A percentile compares a stretch with the other conserved stretches of the same genome.
phyloP scores from a whole-genome alignment of 2,888 invertebrate species.

The Notodonta dromedarius region DNA sequence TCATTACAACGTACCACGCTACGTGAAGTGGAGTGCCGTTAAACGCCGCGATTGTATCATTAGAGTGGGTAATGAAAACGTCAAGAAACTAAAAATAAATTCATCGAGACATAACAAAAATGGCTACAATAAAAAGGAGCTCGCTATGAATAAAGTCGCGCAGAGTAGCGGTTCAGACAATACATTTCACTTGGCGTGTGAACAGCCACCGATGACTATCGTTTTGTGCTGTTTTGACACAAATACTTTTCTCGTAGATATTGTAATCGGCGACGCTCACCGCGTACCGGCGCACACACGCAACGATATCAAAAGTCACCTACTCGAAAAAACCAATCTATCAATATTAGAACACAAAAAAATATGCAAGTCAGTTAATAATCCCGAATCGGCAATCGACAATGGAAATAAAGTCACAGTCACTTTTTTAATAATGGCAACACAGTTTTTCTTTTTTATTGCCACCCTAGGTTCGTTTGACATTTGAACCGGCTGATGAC shows the following conservation, averaged over 20 bases:
- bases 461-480: constrained; percentile 83
- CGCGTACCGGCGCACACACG: constrained; percentile 54
- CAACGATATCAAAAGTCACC: constrained; percentile 73
- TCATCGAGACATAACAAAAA: constrained; percentile 51
- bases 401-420: constrained; percentile 84
- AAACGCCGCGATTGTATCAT: constrained; percentile 25
- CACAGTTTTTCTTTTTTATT: constrained; percentile 79
- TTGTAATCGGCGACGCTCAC: constrained; percentile 68
- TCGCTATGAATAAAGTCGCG: constrained; percentile 56
- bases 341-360: constrained; percentile 84
- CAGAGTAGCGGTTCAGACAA: constrained; percentile 57
- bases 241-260: constrained; percentile 66
- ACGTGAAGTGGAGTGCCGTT: constrained; percentile 9
- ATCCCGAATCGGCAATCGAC: constrained; percentile 83
- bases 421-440: constrained; percentile 84
- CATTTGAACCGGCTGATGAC: constrained; percentile 84
- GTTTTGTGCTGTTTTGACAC: constrained; percentile 72
- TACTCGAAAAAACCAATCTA: constrained; percentile 81
- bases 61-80: constrained; percentile 51
- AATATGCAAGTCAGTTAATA: constrained; percentile 85
- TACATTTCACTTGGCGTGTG: constrained; percentile 69
- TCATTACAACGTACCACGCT: constrained; percentile 9
- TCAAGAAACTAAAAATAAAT: constrained; percentile 54
- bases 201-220: constrained; percentile 69
- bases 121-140: constrained; percentile 48